Conservation (phyloP, 2,888 invertebrate genomes). For the Auanema freiburgensis region DNA sequence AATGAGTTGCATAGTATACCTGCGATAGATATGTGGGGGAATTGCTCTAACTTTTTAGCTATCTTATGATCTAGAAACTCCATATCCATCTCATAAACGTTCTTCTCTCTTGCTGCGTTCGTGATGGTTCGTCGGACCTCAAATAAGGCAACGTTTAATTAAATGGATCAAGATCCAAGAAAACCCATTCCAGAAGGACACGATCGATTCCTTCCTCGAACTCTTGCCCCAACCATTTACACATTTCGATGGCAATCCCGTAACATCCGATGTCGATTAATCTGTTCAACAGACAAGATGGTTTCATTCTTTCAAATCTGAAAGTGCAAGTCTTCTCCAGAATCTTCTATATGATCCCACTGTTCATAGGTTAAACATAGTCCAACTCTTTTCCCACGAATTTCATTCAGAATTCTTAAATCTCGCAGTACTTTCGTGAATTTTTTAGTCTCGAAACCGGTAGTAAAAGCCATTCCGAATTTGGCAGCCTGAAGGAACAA, state of each 20-base stretch:
- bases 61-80: conserved; percentile 38
- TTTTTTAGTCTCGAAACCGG: conserved; percentile 30
- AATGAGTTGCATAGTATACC: no score
- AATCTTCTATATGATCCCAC: neutral
- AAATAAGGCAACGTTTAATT: neutral
- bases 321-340: neutral
- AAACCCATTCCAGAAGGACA: conserved; percentile 45
- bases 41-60: conserved; percentile 33
- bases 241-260: conserved; percentile 36
- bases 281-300: conserved; percentile 34
- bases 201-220: conserved; percentile 36
- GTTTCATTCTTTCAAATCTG: conserved; percentile 24
- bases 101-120: conserved; percentile 22
- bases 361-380: conserved; percentile 42
- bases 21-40: conserved; percentile 47
- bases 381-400: conserved; percentile 29
- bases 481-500: conserved; percentile 33
- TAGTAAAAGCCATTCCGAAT: conserved; percentile 44
- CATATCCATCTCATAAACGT: conserved; percentile 29
- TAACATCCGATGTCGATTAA: conserved; percentile 42
- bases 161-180: neutral
- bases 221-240: conserved; percentile 38
- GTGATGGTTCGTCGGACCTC: conserved; percentile 26
- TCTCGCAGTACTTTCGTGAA: conserved; percentile 35
- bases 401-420: conserved; percentile 42